A percentile compares a stretch with the other conserved stretches of the same genome.
Evolutionary conservation across 2,113 vertebrate species (phyloP).

Genomic region (Chamaea fasciata): DNA sequence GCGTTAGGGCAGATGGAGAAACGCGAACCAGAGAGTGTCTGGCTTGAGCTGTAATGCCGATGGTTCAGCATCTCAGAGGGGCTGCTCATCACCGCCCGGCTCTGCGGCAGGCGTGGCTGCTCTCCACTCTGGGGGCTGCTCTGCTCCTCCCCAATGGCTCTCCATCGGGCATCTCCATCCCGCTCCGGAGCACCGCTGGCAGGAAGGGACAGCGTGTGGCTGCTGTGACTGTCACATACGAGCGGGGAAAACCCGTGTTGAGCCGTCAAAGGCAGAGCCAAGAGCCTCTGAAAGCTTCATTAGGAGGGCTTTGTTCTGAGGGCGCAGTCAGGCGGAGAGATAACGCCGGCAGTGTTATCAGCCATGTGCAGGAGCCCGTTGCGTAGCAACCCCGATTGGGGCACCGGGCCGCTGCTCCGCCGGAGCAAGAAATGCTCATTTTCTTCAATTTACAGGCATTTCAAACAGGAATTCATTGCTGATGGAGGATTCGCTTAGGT

Average conservation of each 20-base stretch:
- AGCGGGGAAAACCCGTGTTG: constrained; percentile 16
- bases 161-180: background rate
- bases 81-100: fast-evolving
- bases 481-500: background rate
- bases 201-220: background rate
- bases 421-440: constrained; percentile 54
- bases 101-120: fast-evolving
- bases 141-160: background rate
- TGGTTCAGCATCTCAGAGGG: background rate
- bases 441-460: constrained; percentile 53
- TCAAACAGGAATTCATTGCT: constrained; percentile 42
- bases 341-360: constrained; percentile 78
- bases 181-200: background rate
- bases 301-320: constrained; percentile 66
- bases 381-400: constrained; percentile 78
- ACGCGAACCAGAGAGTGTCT: fast-evolving
- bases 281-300: constrained; percentile 55
- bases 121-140: background rate
- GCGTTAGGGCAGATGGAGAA: background rate
- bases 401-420: constrained; percentile 22
- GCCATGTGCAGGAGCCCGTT: constrained; percentile 76
- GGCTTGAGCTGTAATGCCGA: background rate
- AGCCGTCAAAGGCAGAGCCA: constrained; percentile 23
- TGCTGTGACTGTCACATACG: background rate
- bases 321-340: constrained; percentile 72